These are phyloP conservation scores for Monarcha castaneiventris DNA, from an alignment of 2,113 vertebrate species.

Conservation along the genomic window DNA sequence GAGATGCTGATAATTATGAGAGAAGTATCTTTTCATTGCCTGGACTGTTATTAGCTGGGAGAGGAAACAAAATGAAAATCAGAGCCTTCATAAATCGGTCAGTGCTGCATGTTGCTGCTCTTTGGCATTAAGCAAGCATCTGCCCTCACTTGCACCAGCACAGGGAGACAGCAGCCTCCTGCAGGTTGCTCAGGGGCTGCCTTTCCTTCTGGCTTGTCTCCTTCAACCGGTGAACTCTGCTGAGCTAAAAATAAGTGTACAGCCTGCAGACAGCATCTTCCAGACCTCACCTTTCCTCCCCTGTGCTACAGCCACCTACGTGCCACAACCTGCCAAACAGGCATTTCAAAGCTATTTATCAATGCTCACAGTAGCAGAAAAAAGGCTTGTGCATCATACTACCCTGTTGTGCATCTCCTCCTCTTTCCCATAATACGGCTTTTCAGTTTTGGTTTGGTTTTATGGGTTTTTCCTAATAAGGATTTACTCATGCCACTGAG, in stretches of 20 bases:
- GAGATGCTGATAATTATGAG: neutral
- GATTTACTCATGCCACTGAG: neutral
- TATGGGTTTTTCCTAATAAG: slow-evolving; percentile 2
- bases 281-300: neutral
- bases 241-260: neutral
- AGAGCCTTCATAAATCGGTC: neutral
- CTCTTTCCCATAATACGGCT: neutral
- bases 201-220: neutral
- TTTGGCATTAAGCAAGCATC: neutral
- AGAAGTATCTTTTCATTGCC: neutral
- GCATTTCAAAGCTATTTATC: neutral
- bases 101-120: accelerated
- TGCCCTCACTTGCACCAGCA: neutral
- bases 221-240: neutral
- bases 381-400: neutral
- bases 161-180: neutral
- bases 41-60: neutral
- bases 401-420: neutral
- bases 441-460: slow-evolving; percentile 9
- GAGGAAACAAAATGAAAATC: neutral
- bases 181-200: neutral
- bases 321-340: neutral
- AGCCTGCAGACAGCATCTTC: neutral
- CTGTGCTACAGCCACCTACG: neutral
- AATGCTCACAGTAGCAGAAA: slow-evolving; percentile 1